Evolutionary conservation across 2,888 invertebrate genomes (phyloP).

Genomic region (Conchocele bisecta): DNA sequence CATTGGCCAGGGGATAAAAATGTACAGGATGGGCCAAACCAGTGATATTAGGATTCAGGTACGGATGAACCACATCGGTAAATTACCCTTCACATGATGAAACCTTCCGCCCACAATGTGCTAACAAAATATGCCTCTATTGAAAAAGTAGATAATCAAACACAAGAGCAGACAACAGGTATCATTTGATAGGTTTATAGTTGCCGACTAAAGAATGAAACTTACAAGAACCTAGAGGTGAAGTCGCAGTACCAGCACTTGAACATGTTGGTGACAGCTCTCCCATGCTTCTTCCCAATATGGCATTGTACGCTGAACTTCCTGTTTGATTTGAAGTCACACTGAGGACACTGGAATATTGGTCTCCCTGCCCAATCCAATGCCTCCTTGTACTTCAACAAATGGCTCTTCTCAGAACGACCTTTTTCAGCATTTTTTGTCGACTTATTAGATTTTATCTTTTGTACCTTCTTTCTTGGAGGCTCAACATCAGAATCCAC

Average conservation of each 20-base stretch:
- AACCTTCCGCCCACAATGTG: too few species aligned
- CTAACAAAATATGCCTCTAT: too few species aligned
- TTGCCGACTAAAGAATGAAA: background rate
- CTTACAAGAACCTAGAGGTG: conserved; percentile 28
- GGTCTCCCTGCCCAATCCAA: background rate
- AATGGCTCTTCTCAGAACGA: background rate
- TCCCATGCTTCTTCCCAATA: conserved; percentile 11
- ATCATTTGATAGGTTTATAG: too few species aligned
- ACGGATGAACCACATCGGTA: too few species aligned
- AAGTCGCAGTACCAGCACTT: conserved; percentile 59
- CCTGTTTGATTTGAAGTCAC: conserved; percentile 36
- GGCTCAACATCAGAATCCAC: conserved; percentile 26
- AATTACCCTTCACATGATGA: too few species aligned
- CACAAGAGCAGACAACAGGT: too few species aligned
- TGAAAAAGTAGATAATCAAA: too few species aligned
- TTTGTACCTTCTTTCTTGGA: background rate
- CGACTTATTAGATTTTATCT: background rate
- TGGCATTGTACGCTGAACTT: conserved; percentile 31
- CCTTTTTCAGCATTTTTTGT: background rate
- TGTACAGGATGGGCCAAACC: too few species aligned
- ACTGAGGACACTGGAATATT: conserved; percentile 34
- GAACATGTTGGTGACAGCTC: conserved; percentile 41
- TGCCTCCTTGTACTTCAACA: background rate
- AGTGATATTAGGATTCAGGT: too few species aligned
- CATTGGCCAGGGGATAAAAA: too few species aligned